These are phyloP conservation scores for Ceramica pisi DNA, from an alignment of 2,888 invertebrate genomes.

Conservation along the genomic window DNA sequence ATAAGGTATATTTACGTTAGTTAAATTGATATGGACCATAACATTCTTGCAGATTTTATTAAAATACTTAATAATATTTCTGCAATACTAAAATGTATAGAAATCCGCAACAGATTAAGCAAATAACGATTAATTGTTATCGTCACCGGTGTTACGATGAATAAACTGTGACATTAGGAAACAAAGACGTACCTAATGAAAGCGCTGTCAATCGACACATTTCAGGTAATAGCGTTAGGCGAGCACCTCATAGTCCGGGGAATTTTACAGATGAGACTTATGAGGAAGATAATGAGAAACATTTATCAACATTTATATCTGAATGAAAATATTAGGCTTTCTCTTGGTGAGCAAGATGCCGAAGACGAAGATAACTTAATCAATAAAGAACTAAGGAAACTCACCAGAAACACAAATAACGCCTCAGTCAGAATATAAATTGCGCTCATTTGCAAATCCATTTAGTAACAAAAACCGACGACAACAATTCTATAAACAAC, in stretches of 20 bases:
- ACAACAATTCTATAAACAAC: constrained; percentile 49
- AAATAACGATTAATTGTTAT: constrained; percentile 1
- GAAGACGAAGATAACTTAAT: neutral
- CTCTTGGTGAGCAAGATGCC: neutral
- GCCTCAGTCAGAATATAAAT: constrained; percentile 25
- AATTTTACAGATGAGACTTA: constrained; percentile 28
- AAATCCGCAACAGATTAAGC: constrained; percentile 18
- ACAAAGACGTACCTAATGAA: constrained; percentile 28
- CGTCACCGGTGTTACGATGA: constrained; percentile 10
- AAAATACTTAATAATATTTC: neutral
- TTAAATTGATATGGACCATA: no score
- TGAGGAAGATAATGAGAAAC: constrained; percentile 13
- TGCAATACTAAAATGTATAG: neutral
- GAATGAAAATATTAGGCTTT: neutral
- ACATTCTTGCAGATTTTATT: no score
- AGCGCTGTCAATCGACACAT: constrained; percentile 27
- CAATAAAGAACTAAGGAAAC: neutral
- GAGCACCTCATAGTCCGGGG: neutral
- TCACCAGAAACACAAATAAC: constrained; percentile 11
- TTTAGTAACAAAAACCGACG: constrained; percentile 38
- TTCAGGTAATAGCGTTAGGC: constrained; percentile 9
- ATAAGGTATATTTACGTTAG: no score
- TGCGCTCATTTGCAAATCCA: constrained; percentile 29
- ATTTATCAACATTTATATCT: constrained; percentile 16
- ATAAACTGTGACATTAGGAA: constrained; percentile 24